Evolutionary conservation across 1,140 invertebrate species (phyloP).

Genomic region (Drosophila sp.): DNA sequence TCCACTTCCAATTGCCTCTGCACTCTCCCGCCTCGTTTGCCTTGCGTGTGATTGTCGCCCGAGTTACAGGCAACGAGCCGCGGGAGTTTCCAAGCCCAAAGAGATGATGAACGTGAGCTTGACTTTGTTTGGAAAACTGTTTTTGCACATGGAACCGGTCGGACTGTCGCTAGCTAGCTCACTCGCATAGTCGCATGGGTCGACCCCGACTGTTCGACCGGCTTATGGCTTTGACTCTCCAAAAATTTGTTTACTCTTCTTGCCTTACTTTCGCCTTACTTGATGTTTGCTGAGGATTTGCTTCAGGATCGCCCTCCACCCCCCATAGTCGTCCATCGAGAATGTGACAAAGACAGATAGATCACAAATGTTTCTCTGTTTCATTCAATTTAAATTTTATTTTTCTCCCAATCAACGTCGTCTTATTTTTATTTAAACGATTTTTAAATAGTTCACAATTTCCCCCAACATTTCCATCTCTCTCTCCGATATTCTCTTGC

Average conservation of each 20-base stretch:
- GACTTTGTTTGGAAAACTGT: slow-evolving; percentile 60
- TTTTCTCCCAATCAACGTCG: too few species aligned
- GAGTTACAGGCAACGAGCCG: slow-evolving; percentile 33
- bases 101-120: slow-evolving; percentile 51
- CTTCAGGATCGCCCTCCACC: too few species aligned
- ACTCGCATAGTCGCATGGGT: slow-evolving; percentile 7
- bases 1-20: slow-evolving; percentile 15
- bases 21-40: slow-evolving; percentile 32
- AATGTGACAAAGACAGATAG: too few species aligned
- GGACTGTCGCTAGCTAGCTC: slow-evolving; percentile 16
- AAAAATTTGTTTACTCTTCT: not conserved
- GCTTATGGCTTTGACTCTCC: slow-evolving; percentile 8
- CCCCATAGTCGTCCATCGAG: too few species aligned
- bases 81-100: slow-evolving; percentile 9
- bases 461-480: too few species aligned
- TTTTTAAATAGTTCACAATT: too few species aligned
- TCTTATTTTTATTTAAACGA: too few species aligned
- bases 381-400: too few species aligned
- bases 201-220: slow-evolving; percentile 9
- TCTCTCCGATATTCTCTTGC: too few species aligned
- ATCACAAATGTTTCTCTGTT: too few species aligned
- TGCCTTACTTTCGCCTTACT: too few species aligned
- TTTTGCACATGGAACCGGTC: slow-evolving; percentile 61
- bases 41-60: slow-evolving; percentile 67
- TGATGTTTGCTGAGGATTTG: too few species aligned